phyloP scores from a whole-genome alignment of 2,113 vertebrate genomes.

The Centrocercus urophasianus region DNA sequence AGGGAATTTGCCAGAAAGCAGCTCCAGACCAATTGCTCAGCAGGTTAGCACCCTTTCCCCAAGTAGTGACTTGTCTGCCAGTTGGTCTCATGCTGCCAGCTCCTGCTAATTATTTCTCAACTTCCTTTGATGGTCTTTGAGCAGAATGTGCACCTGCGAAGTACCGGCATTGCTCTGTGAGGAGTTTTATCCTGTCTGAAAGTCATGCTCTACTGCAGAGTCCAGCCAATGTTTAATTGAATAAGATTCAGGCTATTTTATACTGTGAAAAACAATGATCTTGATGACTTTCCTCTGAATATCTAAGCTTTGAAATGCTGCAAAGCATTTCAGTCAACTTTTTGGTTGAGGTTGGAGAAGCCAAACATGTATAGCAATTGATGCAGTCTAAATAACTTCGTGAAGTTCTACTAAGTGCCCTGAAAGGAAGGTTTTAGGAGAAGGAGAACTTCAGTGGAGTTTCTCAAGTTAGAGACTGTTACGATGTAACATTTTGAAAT shows the following conservation, averaged over 20 bases:
- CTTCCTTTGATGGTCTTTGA: neutral
- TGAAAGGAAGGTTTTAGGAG: neutral
- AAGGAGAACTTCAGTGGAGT: neutral
- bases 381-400: neutral
- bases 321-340: neutral
- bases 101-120: neutral
- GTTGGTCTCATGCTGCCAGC: neutral
- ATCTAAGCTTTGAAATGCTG: neutral
- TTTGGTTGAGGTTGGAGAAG: neutral
- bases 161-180: neutral
- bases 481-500: neutral
- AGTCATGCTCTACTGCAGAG: neutral
- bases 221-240: too few species aligned
- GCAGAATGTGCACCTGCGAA: neutral
- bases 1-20: neutral
- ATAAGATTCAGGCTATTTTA: neutral
- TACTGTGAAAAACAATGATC: neutral
- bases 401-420: neutral
- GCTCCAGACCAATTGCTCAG: neutral
- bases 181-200: neutral
- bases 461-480: neutral
- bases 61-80: neutral
- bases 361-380: neutral
- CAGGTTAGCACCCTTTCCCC: neutral
- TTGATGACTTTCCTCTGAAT: neutral